Conservation (phyloP, 2,888 invertebrate species). For the Nephrotoma flavescens region DNA sequence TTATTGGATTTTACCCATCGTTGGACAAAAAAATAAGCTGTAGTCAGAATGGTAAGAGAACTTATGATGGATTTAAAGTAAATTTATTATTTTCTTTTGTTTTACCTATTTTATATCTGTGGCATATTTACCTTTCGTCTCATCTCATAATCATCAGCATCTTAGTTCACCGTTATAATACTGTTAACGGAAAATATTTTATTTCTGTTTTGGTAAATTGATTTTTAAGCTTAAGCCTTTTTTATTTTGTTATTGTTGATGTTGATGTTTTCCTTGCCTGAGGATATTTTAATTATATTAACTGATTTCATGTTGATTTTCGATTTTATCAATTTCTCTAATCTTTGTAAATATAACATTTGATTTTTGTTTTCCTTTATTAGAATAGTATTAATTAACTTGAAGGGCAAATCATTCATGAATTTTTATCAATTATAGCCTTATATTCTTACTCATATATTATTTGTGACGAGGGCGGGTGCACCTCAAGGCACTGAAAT, state of each 20-base stretch:
- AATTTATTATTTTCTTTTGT: not conserved
- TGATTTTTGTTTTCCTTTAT: not conserved
- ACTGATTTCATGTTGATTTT: not conserved
- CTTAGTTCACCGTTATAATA: not conserved
- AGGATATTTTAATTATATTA: not conserved
- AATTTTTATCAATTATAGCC: not conserved
- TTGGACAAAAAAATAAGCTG: not conserved
- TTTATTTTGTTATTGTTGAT: not conserved
- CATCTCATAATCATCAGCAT: not conserved
- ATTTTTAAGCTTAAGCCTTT: not conserved
- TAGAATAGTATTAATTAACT: not conserved
- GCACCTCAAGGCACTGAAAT: not conserved
- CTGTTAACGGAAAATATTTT: not conserved
- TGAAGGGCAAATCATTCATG: not conserved
- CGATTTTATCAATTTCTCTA: not conserved
- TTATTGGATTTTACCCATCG: not conserved
- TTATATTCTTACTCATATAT: too few relatives aligned
- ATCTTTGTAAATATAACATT: not conserved
- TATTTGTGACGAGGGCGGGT: too few relatives aligned
- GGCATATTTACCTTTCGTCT: not conserved
- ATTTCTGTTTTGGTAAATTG: not conserved
- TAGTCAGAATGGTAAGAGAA: not conserved
- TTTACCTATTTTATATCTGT: not conserved
- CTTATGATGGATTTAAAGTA: not conserved
- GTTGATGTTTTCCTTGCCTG: not conserved